These are phyloP conservation scores for Turritopsis rubra DNA, from an alignment of 30 jellyfish, hydroid and myxozoan genomes.

Conservation along the genomic window DNA sequence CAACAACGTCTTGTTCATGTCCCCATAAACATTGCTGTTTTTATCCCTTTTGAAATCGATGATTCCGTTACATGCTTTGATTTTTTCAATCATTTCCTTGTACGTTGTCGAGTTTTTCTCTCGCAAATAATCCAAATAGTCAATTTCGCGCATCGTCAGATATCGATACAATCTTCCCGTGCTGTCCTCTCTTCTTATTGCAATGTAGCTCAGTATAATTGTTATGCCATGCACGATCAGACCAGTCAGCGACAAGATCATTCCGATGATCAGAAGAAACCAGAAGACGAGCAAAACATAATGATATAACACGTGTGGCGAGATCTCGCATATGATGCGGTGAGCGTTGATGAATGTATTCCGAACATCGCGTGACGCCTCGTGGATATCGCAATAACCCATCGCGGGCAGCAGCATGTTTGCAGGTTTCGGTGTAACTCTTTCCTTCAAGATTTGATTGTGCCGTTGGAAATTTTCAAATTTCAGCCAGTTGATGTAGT, in stretches of 20 bases:
- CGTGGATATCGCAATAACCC: neutral
- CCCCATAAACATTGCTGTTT: neutral
- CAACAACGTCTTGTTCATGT: neutral
- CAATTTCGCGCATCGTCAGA: slow-evolving; percentile 17
- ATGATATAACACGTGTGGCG: neutral
- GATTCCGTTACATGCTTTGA: neutral
- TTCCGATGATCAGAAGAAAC: slow-evolving; percentile 15
- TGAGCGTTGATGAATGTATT: slow-evolving; percentile 15
- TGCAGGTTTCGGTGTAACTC: neutral
- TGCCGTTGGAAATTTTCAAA: neutral
- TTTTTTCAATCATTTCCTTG: neutral
- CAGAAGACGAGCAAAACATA: neutral
- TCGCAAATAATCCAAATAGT: slow-evolving; percentile 15
- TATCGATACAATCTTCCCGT: slow-evolving; percentile 4
- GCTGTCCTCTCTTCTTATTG: neutral
- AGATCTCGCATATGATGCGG: neutral
- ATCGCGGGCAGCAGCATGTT: neutral
- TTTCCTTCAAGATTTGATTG: neutral
- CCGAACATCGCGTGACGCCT: neutral
- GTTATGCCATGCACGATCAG: neutral
- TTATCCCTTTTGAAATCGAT: neutral
- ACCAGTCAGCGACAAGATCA: slow-evolving; percentile 3
- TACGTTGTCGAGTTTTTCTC: neutral
- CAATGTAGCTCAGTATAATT: neutral
- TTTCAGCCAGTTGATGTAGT: neutral